Conservation (phyloP, 2,888 invertebrate genomes). For the Drosophila austrosaltans region DNA sequence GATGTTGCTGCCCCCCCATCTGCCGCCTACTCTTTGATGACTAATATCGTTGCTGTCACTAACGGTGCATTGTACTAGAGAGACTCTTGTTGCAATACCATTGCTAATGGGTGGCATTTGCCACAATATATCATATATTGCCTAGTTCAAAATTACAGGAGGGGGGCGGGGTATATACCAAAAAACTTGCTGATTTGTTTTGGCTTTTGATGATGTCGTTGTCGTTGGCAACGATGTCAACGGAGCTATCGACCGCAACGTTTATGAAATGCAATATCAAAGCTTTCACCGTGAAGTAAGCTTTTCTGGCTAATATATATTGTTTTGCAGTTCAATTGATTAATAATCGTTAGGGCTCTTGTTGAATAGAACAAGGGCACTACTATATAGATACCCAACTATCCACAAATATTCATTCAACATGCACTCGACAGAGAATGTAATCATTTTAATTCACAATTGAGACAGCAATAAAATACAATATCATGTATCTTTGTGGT, state of each 20-base stretch:
- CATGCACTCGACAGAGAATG: not conserved
- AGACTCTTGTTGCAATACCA: slow-evolving; percentile 2
- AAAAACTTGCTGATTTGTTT: slow-evolving; percentile 47
- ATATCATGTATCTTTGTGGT: no score
- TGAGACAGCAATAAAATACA: no score
- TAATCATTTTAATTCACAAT: no score
- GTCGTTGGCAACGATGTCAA: slow-evolving; percentile 49
- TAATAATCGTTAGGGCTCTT: slow-evolving; percentile 14
- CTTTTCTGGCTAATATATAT: not conserved
- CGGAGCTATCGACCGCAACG: slow-evolving; percentile 36
- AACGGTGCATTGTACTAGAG: slow-evolving; percentile 8
- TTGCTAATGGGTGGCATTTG: slow-evolving; percentile 13
- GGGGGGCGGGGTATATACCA: not conserved
- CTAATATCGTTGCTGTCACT: slow-evolving; percentile 19
- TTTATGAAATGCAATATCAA: slow-evolving; percentile 19
- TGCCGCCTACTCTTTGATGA: slow-evolving; percentile 12
- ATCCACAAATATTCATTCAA: not conserved
- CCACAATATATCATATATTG: slow-evolving; percentile 3
- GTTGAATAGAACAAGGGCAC: slow-evolving; percentile 2
- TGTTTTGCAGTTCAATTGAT: slow-evolving; percentile 22
- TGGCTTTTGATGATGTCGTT: slow-evolving; percentile 40
- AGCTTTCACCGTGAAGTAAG: slow-evolving; percentile 31
- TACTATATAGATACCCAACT: no score
- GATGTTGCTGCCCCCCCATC: slow-evolving; percentile 12
- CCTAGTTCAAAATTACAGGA: not conserved